A percentile compares a stretch with the other conserved stretches of the same genome.
Evolutionary conservation across 2,113 vertebrate genomes (phyloP).

Genomic region (Ceyx cyanopectus): DNA sequence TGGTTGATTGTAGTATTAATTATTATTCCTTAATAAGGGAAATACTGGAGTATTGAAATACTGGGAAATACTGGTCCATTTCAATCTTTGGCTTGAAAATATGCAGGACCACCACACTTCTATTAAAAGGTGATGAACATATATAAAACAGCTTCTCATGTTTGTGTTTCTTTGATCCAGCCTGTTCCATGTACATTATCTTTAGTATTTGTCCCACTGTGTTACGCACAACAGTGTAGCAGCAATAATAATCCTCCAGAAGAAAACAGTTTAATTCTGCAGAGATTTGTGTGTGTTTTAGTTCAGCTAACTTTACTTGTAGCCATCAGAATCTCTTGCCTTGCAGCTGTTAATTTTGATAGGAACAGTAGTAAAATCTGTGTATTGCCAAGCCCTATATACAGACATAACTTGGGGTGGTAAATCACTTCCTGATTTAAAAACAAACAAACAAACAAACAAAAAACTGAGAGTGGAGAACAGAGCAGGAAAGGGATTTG

Average conservation of each 20-base stretch:
- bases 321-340: not conserved
- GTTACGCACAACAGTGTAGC: fast-evolving
- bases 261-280: not conserved
- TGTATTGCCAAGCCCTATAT: not conserved
- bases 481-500: not conserved
- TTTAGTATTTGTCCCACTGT: not conserved
- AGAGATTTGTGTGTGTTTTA: not conserved
- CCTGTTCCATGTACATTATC: not conserved
- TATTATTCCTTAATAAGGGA: not conserved
- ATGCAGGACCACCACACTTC: too few species aligned
- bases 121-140: not conserved
- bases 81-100: not conserved
- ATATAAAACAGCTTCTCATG: not conserved
- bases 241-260: not conserved
- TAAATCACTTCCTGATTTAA: not conserved
- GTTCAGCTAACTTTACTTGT: not conserved
- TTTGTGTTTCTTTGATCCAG: not conserved
- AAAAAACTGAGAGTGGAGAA: not conserved
- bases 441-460: not conserved
- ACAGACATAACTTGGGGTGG: not conserved
- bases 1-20: not conserved
- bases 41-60: too few species aligned
- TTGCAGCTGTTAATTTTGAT: not conserved
- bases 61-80: not conserved
- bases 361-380: not conserved